Conservation (phyloP, 2,888 invertebrate species). For the Hirtodrosophila trivittata region DNA sequence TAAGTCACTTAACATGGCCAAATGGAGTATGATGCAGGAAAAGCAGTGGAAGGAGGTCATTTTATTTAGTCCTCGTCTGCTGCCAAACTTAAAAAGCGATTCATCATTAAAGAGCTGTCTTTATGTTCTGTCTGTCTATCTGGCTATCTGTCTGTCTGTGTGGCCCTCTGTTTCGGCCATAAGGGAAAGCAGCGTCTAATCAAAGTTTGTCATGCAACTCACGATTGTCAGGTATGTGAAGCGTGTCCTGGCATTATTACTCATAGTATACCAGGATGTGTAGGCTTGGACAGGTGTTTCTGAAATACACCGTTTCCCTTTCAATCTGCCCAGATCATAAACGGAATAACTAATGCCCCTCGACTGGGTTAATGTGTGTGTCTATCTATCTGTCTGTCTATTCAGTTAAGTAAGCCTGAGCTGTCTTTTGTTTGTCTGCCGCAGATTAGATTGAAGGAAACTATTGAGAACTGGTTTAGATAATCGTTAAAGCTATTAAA, state of each 20-base stretch:
- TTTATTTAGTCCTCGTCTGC: constrained; percentile 29
- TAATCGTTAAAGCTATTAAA: constrained; percentile 27
- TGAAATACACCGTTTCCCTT: constrained; percentile 22
- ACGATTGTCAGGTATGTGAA: constrained; percentile 32
- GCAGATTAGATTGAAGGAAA: constrained; percentile 36
- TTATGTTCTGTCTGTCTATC: constrained; percentile 3
- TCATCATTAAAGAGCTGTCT: constrained; percentile 44
- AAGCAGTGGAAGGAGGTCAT: constrained; percentile 18
- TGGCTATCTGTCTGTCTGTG: background rate
- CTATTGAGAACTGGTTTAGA: constrained; percentile 20
- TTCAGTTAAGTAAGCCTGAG: constrained; percentile 6
- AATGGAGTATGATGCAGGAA: constrained; percentile 43
- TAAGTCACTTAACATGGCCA: constrained; percentile 72
- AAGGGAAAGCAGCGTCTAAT: constrained; percentile 19
- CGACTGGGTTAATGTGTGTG: constrained; percentile 1
- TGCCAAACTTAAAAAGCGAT: constrained; percentile 52
- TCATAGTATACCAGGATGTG: background rate
- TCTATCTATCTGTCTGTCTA: background rate
- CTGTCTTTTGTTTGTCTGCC: constrained; percentile 8
- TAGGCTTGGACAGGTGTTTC: constrained; percentile 40
- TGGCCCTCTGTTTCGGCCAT: background rate
- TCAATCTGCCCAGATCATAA: constrained; percentile 28
- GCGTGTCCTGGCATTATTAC: constrained; percentile 31
- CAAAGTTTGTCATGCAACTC: constrained; percentile 50
- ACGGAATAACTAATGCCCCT: constrained; percentile 36